Evolutionary conservation across 2,888 invertebrate species (phyloP), one percentile per base, ranked within the genome.

Genomic region (Unio pictorum): DNA sequence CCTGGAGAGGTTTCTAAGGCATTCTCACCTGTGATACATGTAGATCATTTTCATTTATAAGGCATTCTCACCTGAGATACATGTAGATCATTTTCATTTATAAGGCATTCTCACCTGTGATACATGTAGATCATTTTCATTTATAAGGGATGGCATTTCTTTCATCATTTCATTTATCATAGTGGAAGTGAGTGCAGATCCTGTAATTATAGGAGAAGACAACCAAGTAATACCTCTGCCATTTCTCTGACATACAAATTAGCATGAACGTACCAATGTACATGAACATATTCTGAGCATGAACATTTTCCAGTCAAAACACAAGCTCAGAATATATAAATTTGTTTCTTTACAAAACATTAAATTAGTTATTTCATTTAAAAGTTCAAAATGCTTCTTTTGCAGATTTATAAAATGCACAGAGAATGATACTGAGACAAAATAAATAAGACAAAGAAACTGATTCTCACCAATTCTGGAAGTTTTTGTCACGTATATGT

Each of bases 71-170:
- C 90, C 91, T 98, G 98, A 64, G 98, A 97, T 82, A 99, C 97
- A 91, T 99, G 98, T 75, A 99, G 92, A 91, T 99, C 99, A 61
- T 95, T 93, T 91, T 99, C 99, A 85, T 94, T 95, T 45, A 11
- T 3, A 45, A 45, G 45, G 45, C 45, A 11, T 45, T 57, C 73
- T 68, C 74, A 91, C 90, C 91, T 98, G 98, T 64, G 98, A 97
- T 82, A 99, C 97, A 91, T 99, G 98, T 75, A 99, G 92, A 91
- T 99, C 99, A 61, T 95, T 93, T 91, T 99, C 99, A 85, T 94
- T 95, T 78, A 99, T 93, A 66, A 99, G 92, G 18, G 96, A 94
- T 17, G 97, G 96, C 84, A 98, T 92, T 91, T 99, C 98, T 69
- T 94, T 92, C 85, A 97, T 93, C 64, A 97, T 95, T 91, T 94